Evolutionary conservation across 2,113 vertebrate genomes (phyloP).

Genomic region (Nipponia nippon): DNA sequence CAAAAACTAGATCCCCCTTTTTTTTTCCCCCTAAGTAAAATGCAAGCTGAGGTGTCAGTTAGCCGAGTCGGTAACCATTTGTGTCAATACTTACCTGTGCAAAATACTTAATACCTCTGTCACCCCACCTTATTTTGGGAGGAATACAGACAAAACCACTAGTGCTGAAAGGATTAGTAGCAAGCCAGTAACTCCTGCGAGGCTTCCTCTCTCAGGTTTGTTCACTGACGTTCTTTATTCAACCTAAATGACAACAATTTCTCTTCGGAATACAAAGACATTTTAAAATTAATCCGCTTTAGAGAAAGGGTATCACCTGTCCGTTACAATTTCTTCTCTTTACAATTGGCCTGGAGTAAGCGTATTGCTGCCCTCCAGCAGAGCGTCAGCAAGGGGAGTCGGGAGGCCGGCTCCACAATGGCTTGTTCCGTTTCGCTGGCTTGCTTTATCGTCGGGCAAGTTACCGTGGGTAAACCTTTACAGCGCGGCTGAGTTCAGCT

Average conservation of each 20-base stretch:
- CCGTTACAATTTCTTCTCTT: background rate
- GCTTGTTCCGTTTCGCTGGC: background rate
- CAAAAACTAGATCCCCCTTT: background rate
- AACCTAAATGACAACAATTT: background rate
- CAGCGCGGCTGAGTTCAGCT: background rate
- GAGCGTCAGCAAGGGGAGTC: background rate
- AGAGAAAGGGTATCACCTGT: background rate
- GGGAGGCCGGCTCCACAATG: background rate
- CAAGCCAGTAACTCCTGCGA: background rate
- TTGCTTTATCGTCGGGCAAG: background rate
- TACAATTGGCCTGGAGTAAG: accelerated
- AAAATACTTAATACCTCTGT: background rate
- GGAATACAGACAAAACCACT: background rate
- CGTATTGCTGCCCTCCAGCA: background rate
- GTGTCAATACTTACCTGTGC: background rate
- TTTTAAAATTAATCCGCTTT: background rate
- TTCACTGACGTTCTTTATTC: background rate
- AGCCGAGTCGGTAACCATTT: background rate
- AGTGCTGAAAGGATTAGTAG: background rate
- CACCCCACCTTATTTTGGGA: background rate
- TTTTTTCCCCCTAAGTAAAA: background rate
- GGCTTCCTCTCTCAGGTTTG: background rate
- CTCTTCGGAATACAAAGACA: background rate
- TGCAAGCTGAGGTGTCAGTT: background rate
- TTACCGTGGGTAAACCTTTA: background rate